Evolutionary conservation across 2,113 vertebrate species (phyloP).

Genomic region (Festucalex cinctus): DNA sequence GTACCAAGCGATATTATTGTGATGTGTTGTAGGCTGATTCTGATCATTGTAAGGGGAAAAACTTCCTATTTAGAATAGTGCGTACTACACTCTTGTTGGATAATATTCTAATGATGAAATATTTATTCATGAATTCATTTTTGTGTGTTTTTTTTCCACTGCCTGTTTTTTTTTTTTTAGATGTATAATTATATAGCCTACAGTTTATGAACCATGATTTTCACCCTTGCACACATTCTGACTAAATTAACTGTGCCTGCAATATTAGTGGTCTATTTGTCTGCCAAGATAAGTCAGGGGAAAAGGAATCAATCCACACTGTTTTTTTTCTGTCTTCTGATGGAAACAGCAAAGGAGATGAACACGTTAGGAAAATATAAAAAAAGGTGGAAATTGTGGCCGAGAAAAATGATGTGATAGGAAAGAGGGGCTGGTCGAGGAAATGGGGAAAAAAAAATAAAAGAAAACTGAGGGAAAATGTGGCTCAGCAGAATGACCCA

Average conservation of each 20-base stretch:
- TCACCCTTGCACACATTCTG: constrained; percentile 10
- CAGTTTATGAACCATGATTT: background rate
- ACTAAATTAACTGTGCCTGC: constrained; percentile 46
- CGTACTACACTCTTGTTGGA: background rate
- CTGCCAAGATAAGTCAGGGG: constrained; percentile 61
- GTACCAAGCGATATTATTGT: background rate
- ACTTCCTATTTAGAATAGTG: background rate
- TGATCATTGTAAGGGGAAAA: background rate
- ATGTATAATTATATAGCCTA: constrained; percentile 16
- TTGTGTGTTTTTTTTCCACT: background rate
- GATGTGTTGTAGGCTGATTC: background rate
- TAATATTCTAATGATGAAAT: constrained; percentile 37
- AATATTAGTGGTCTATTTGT: constrained; percentile 61
- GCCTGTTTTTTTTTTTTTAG: constrained; percentile 17
- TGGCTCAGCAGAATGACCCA: constrained; percentile 57
- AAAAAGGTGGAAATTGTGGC: constrained; percentile 30
- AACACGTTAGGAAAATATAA: constrained; percentile 19
- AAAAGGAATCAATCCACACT: constrained; percentile 63
- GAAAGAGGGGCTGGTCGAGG: constrained; percentile 22
- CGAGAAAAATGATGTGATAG: constrained; percentile 35
- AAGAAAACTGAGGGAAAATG: constrained; percentile 24
- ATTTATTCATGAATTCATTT: constrained; percentile 24
- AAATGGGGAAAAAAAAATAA: constrained; percentile 15
- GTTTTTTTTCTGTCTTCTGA: constrained; percentile 70
- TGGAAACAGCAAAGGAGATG: constrained; percentile 29